Evolutionary conservation across 2,888 invertebrate species (phyloP), one percentile per base, ranked within the genome.

Genomic region (Amorpha juglandis): DNA sequence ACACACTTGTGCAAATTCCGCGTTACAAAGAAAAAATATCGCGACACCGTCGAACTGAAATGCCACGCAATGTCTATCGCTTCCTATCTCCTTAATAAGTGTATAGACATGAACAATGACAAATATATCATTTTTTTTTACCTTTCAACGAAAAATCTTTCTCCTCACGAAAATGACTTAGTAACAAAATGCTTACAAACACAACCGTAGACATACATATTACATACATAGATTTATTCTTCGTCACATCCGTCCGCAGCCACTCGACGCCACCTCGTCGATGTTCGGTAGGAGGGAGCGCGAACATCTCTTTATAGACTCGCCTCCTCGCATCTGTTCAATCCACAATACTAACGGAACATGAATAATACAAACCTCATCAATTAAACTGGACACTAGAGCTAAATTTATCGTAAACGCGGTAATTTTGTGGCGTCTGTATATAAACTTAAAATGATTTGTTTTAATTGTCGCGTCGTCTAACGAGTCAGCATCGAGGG

Each of bases 131-230:
- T 75, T 79, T 78, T 78, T 78, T 77, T 75, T 72, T 76, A 78
- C 75, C 68, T 70, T 74, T 75, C 75, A 88, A 87, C 87, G 79
- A 83, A 89, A 88, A 87, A 78, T 72, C 74, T 80, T 78, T 19
- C 79, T 83, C 77, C 78, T 85, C 84, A 77, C 77, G 72, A 83
- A 84, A 85, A 84, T 78, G 80, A 83, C 82, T 79, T 83, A 79
- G 81, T 86, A 89, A 88, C 84, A 88, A 89, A 88, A 83, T 81
- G 82, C 82, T 79, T 80, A 85, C 83, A 86, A 85, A 88, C 86
- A 89, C 89, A 90, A 90, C 88, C 89, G 66, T 85, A 79, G 77
- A 83, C 80, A 80, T 75, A 80, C 72, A 75, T 73, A 75, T 72
- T 66, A 75, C 69, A 74, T 66, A 75, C 69, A 74, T 70, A 75